Base-by-base conservation (phyloP, 2,113 vertebrate species). In the Edolisoma coerulescens region DNA sequence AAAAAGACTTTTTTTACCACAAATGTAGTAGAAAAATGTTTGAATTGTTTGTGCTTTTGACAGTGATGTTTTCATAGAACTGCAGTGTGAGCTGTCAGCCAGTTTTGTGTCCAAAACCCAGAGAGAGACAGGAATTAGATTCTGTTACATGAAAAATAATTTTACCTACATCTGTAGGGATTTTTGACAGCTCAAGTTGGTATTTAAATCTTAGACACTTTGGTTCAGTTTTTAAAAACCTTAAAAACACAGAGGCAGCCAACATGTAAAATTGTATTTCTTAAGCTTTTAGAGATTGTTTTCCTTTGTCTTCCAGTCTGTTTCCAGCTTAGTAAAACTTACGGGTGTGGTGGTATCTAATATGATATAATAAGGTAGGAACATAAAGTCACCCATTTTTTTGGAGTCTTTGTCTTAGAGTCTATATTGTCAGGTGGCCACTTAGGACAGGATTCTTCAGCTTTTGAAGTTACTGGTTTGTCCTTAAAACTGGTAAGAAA, bases 331-430 rank as follows among this genome's bases (percentile, higher is more conserved):
- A 30, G 9, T 53, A 49, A 84, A 84, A 67, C 8, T 56, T 52
- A 14, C 0, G 2, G 33, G 37, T 4, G 1, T 20, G 33, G 10
- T 33, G 24, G 6, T 24, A 13, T 39, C 45, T 53, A 52, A 32
- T 37, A 35, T 16, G 2, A 18, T 24, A 16, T 3, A 60, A 10
- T 42, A 49, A 53, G 6, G 13, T 11, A 53, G 26, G 13, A 69
- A 75, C 1, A 33, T 22, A 10, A 81, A 77, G 8, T 26, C 61
- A 30, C 3, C 21, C 27, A 3, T 4, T 4, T 35, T 69, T 35
- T 60, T 59, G 1, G 19, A 59, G 28, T 57, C 14, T 16, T 79
- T 70, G 9, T n/a, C 47, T 49, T 54, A 15, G 2, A 52, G 68
- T 27, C 41, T 39, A 1, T 19, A 7, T 35, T 49, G 10, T 59